phyloP scores from a whole-genome alignment of 2,797 vertebrate genomes.

The Trichosurus vulpecula region DNA sequence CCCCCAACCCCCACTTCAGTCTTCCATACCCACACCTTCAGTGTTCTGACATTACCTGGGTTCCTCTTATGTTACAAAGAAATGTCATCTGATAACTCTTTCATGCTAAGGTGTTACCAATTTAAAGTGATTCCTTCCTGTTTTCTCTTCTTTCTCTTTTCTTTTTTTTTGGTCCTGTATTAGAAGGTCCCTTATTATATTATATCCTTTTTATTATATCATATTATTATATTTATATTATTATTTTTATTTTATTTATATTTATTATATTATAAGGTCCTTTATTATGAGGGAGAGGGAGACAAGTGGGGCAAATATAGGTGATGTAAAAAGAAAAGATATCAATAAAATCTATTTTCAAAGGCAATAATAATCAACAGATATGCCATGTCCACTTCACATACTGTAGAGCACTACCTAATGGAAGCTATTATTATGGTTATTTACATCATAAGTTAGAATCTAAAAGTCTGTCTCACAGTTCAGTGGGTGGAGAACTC shows the following conservation, averaged over 20 bases:
- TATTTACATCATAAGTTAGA: background rate
- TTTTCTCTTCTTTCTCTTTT: background rate
- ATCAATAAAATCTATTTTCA: background rate
- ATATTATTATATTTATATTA: no score
- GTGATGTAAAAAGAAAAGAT: background rate
- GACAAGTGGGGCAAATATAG: background rate
- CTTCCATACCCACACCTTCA: background rate
- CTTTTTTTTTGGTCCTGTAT: background rate
- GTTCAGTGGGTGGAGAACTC: background rate
- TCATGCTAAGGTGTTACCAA: background rate
- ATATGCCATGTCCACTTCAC: background rate
- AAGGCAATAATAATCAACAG: background rate
- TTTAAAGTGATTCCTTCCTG: background rate
- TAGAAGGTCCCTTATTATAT: no score
- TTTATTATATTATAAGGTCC: no score
- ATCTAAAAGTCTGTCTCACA: background rate
- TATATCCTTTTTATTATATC: no score
- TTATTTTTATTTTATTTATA: no score
- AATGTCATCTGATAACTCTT: background rate
- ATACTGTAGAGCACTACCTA: background rate
- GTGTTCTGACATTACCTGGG: background rate
- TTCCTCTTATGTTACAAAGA: background rate
- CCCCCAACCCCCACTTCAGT: background rate
- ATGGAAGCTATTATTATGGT: background rate
- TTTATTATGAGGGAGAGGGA: background rate